These are phyloP conservation scores for Oophaga pumilio DNA, from an alignment of 2,113 vertebrate species.

Conservation along the genomic window DNA sequence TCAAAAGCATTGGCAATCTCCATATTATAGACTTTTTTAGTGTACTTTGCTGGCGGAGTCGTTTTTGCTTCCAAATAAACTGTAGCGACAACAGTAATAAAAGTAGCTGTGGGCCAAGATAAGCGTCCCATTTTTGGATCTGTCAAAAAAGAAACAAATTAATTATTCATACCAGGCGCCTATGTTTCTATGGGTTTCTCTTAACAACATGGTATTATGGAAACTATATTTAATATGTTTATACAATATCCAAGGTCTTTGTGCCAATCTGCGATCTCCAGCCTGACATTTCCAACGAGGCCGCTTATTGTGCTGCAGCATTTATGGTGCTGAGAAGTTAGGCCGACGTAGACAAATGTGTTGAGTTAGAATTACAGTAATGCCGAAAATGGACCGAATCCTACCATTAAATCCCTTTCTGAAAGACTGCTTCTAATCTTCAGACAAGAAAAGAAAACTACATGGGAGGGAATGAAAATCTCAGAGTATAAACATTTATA, in stretches of 20 bases:
- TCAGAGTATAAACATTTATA: slow-evolving; percentile 1
- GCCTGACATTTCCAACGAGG: slow-evolving; percentile 33
- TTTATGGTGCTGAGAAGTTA: slow-evolving; percentile 31
- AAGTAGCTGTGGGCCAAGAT: slow-evolving; percentile 59
- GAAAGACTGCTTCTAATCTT: slow-evolving; percentile 28
- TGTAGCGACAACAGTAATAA: slow-evolving; percentile 63
- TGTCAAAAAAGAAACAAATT: slow-evolving; percentile 62
- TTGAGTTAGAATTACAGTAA: slow-evolving; percentile 45
- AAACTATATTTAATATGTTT: slow-evolving; percentile 46
- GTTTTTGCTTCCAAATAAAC: slow-evolving; percentile 72
- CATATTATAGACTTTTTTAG: slow-evolving; percentile 78
- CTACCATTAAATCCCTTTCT: slow-evolving; percentile 12
- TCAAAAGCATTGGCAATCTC: slow-evolving; percentile 60
- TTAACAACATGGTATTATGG: slow-evolving; percentile 45
- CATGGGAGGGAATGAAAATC: slow-evolving; percentile 16
- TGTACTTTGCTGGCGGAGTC: slow-evolving; percentile 81
- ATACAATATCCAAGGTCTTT: slow-evolving; percentile 43
- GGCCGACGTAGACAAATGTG: slow-evolving; percentile 34
- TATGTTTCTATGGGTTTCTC: slow-evolving; percentile 30
- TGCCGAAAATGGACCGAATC: slow-evolving; percentile 28
- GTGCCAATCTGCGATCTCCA: slow-evolving; percentile 35
- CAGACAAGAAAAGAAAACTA: neutral
- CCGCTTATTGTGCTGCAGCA: slow-evolving; percentile 31
- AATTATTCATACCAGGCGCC: slow-evolving; percentile 39
- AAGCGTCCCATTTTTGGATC: slow-evolving; percentile 77